Conservation (phyloP, 2,888 invertebrate species). For the Eugnorisma glareosa region DNA sequence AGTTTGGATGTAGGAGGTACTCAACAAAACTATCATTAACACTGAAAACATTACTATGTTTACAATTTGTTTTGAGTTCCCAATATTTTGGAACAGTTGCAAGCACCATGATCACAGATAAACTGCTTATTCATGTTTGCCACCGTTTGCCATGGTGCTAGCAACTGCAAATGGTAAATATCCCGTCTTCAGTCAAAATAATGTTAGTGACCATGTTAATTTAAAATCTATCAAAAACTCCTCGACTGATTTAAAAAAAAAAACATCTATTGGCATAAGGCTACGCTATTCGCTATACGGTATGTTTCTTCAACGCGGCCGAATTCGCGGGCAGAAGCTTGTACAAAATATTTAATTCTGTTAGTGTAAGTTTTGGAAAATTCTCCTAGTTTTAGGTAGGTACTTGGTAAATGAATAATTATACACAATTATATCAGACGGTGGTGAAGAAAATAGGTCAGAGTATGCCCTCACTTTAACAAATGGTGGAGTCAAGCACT, state of each 20-base stretch:
- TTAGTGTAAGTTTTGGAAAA: not conserved
- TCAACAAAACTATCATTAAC: not conserved
- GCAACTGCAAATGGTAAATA: no score
- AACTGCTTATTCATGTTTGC: no score
- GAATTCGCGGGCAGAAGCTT: not conserved
- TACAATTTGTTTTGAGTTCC: no score
- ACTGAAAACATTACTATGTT: no score
- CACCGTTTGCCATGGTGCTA: no score
- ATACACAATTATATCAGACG: constrained; percentile 10
- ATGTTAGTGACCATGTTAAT: no score
- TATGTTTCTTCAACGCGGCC: not conserved
- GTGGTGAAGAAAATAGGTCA: constrained; percentile 12
- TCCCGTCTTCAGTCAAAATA: no score
- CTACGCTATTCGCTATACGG: not conserved
- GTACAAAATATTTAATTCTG: not conserved
- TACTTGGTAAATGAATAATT: constrained; percentile 5
- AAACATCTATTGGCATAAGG: not conserved
- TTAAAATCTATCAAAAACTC: not conserved
- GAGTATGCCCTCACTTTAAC: not conserved
- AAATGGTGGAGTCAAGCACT: not conserved
- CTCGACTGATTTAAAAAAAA: not conserved
- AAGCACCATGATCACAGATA: no score
- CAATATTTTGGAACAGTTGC: no score
- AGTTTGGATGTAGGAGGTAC: not conserved
- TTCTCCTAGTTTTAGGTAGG: not conserved